Evolutionary conservation across 2,888 invertebrate species (phyloP), one percentile per base, ranked within the genome.

Genomic region (Clostera curtula): DNA sequence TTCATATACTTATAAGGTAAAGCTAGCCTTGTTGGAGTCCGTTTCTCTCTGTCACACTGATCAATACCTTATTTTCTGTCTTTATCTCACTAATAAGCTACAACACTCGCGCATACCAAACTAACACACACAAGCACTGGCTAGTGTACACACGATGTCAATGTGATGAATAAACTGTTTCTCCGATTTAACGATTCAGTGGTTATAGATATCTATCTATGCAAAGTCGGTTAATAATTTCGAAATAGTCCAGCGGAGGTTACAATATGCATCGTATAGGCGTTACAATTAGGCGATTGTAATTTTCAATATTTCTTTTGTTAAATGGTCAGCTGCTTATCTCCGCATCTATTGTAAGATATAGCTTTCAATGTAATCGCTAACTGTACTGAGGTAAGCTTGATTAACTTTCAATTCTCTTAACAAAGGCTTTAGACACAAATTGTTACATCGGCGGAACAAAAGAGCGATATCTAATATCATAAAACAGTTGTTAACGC

Each of bases 111-210:
- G 33, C 49, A 46, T 42, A 42, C 38, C 41, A 34, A 29, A 54
- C 64, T 47, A 55, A 56, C 56, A 56, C 56, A 48, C 34, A 27
- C 36, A 41, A 48, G 11, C 2, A 12, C 7, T 21, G n/a, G 6
- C 34, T 30, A 36, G 56, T 45, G 47, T 57, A 40, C 45, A 34
- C 43, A 40, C 53, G 56, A 56, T 71, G 70, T 73, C 75, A 70
- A 71, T 72, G 71, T 72, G 75, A 74, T 75, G 73, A 77, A 79
- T 76, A 76, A 79, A 80, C 73, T 76, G 76, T 79, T 79, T 80
- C 79, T 77, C 65, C 70, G 70, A 77, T 79, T 80, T 79, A 76
- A 79, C 71, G 77, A 77, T 65, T 71, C 73, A 77, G 70, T 72
- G 76, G 69, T 70, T 67, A 70, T 61, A 68, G 74, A 77, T 77